These are phyloP conservation scores for Indicator maculatus DNA, from an alignment of 2,113 vertebrate species.

Conservation along the genomic window DNA sequence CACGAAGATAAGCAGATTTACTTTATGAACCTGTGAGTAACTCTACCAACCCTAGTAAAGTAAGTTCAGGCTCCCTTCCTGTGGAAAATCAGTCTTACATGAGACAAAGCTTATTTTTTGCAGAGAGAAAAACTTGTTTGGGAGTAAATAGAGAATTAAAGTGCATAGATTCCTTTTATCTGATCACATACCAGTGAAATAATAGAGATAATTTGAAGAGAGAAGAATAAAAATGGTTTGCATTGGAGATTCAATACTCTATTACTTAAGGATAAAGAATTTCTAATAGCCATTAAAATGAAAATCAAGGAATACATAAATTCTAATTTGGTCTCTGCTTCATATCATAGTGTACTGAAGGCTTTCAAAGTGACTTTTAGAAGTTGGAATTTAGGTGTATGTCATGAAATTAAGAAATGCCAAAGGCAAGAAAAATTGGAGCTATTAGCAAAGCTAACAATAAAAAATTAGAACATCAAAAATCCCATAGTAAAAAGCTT, in stretches of 20 bases:
- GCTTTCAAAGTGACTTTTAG: slow-evolving; percentile 66
- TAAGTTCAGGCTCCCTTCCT: neutral
- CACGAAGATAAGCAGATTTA: neutral
- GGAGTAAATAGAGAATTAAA: slow-evolving; percentile 63
- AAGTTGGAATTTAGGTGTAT: slow-evolving; percentile 67
- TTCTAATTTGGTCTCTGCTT: slow-evolving; percentile 76
- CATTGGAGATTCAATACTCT: slow-evolving; percentile 73
- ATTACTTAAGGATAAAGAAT: slow-evolving; percentile 81
- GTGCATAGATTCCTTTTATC: slow-evolving; percentile 56
- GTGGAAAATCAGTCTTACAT: slow-evolving; percentile 11
- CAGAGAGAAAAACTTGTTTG: slow-evolving; percentile 48
- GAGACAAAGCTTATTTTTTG: slow-evolving; percentile 18
- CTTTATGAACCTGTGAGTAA: neutral
- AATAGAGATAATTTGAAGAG: slow-evolving; percentile 68
- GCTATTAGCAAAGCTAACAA: slow-evolving; percentile 72
- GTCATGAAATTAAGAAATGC: slow-evolving; percentile 66
- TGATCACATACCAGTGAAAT: slow-evolving; percentile 60
- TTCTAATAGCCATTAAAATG: slow-evolving; percentile 77
- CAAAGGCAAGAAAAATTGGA: slow-evolving; percentile 72
- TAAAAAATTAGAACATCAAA: slow-evolving; percentile 75
- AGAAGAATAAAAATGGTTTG: slow-evolving; percentile 71
- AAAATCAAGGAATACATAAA: slow-evolving; percentile 78
- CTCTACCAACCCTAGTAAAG: neutral
- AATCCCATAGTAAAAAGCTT: slow-evolving; percentile 71
- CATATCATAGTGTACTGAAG: slow-evolving; percentile 49